These are phyloP conservation scores for Aphelinus atriplicis DNA, from an alignment of 1,140 invertebrate species.

Conservation along the genomic window DNA sequence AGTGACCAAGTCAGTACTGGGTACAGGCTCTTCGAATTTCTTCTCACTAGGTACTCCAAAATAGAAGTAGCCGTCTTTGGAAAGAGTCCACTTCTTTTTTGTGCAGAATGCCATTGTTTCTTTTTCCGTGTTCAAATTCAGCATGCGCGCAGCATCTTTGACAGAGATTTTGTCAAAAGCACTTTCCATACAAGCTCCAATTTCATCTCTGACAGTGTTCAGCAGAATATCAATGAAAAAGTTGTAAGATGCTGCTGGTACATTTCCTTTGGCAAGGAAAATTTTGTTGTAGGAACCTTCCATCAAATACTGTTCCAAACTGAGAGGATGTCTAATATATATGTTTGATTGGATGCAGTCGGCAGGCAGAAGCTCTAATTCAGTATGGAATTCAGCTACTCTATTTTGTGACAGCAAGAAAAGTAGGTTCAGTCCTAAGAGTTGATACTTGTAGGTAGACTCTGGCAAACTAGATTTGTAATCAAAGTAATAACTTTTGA, in stretches of 20 bases:
- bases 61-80: slow-evolving; percentile 81
- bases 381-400: slow-evolving; percentile 98
- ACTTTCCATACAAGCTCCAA: slow-evolving; percentile 95
- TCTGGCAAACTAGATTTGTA: slow-evolving; percentile 92
- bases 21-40: slow-evolving; percentile 83
- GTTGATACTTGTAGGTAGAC: slow-evolving; percentile 94
- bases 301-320: slow-evolving; percentile 98
- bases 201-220: slow-evolving; percentile 95
- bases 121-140: slow-evolving; percentile 84
- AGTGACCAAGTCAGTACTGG: slow-evolving; percentile 88
- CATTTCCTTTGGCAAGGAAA: slow-evolving; percentile 89
- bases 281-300: slow-evolving; percentile 99
- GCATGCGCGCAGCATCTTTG: slow-evolving; percentile 87
- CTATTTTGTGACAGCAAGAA: slow-evolving; percentile 96
- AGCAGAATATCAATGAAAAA: slow-evolving; percentile 97
- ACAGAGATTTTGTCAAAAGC: slow-evolving; percentile 92
- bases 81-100: slow-evolving; percentile 84
- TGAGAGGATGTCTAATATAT: slow-evolving; percentile 94
- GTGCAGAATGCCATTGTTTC: slow-evolving; percentile 83
- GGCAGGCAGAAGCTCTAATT: slow-evolving; percentile 92
- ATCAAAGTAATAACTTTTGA: slow-evolving; percentile 98
- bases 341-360: slow-evolving; percentile 93
- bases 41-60: slow-evolving; percentile 79
- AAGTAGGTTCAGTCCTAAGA: slow-evolving; percentile 94
- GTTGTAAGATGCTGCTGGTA: slow-evolving; percentile 95